Evolutionary conservation across 2,113 vertebrate species (phyloP).

Genomic region (Toxotes jaculatrix): DNA sequence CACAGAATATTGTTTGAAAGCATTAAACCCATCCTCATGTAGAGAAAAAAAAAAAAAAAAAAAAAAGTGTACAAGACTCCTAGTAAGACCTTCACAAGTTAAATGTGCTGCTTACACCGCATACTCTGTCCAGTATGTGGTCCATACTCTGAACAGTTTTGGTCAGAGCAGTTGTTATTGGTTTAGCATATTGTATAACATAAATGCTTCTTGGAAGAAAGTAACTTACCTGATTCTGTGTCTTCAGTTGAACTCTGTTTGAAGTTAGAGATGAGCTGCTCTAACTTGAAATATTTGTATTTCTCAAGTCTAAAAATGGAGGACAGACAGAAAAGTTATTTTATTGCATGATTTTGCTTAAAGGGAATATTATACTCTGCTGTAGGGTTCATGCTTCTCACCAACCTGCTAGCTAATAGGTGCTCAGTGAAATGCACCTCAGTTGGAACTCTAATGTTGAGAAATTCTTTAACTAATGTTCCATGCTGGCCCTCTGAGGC

Average conservation of each 20-base stretch:
- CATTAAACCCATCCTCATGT: background rate
- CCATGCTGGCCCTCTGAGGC: constrained; percentile 38
- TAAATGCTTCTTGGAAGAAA: background rate
- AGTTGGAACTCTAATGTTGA: constrained; percentile 76
- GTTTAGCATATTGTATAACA: background rate
- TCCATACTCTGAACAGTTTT: background rate
- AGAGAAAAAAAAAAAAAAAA: background rate
- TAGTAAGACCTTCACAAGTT: background rate
- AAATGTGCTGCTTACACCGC: background rate
- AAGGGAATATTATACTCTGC: background rate
- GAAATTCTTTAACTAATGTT: constrained; percentile 80
- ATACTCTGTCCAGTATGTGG: no score
- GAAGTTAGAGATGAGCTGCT: constrained; percentile 77
- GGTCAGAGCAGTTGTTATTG: background rate
- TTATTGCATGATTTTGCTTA: background rate
- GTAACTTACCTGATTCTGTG: constrained; percentile 53
- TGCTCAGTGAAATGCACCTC: constrained; percentile 73
- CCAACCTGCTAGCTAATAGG: constrained; percentile 79
- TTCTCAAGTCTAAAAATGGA: constrained; percentile 77
- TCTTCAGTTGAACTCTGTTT: constrained; percentile 47
- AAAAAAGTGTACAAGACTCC: background rate
- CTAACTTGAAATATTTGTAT: constrained; percentile 82
- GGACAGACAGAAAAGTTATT: constrained; percentile 1
- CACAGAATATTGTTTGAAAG: background rate
- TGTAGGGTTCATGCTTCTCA: constrained; percentile 22